Evolutionary conservation across 2,888 invertebrate species (phyloP).

Genomic region (Napeogenes inachia): DNA sequence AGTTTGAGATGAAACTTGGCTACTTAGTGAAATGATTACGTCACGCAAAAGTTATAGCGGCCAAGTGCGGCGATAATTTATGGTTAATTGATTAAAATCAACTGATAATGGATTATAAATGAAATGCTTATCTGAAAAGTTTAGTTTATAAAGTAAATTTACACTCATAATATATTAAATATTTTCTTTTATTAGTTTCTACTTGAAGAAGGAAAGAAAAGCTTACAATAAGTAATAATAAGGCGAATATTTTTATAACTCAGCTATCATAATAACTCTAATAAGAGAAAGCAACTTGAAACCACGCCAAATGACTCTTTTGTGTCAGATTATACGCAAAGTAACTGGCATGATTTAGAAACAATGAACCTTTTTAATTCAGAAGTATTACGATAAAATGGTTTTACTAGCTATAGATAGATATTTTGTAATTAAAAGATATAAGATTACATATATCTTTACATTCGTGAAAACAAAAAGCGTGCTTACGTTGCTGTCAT

Average conservation of each 20-base stretch:
- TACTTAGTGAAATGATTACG: slow-evolving; percentile 1
- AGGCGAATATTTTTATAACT: too few relatives aligned
- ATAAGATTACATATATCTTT: not conserved
- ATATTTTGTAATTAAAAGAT: not conserved
- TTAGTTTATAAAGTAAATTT: too few relatives aligned
- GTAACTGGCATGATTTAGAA: slow-evolving; percentile 2
- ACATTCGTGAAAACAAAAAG: not conserved
- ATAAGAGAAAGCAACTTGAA: not conserved
- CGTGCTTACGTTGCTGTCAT: slow-evolving; percentile 3
- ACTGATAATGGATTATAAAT: too few relatives aligned
- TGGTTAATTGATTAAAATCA: too few relatives aligned
- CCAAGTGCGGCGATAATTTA: not conserved
- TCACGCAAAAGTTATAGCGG: not conserved
- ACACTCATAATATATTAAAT: too few relatives aligned
- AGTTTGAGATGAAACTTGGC: not conserved
- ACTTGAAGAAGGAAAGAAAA: too few relatives aligned
- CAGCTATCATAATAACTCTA: too few relatives aligned
- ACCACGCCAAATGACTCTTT: not conserved
- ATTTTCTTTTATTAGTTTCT: too few relatives aligned
- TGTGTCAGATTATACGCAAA: not conserved
- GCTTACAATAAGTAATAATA: too few relatives aligned
- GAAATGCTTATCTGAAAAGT: too few relatives aligned
- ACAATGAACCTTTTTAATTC: not conserved
- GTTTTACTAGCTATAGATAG: not conserved
- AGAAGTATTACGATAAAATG: not conserved